A percentile compares a stretch with the other conserved stretches of the same genome.
Evolutionary conservation across 92 coral and sea anemone species (phyloP).

Genomic region (Epizoanthus scotinus): DNA sequence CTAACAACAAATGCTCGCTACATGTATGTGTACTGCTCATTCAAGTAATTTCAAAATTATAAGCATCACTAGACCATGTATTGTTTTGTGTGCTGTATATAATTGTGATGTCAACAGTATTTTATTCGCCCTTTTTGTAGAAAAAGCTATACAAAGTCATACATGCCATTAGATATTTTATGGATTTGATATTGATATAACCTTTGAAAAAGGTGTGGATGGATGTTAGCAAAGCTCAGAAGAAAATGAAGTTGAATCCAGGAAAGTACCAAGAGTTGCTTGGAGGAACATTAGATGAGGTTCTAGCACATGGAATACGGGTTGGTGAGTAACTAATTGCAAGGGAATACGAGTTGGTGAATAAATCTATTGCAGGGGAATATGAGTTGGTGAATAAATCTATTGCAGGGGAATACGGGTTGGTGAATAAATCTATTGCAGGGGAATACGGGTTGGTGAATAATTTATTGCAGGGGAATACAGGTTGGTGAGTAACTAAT

Average conservation of each 20-base stretch:
- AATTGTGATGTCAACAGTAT: too few species aligned
- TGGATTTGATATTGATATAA: too few species aligned
- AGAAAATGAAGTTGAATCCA: constrained; percentile 67
- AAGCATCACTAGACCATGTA: too few species aligned
- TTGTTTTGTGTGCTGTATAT: too few species aligned
- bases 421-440: constrained; percentile 20
- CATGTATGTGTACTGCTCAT: too few species aligned
- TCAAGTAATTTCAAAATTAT: too few species aligned
- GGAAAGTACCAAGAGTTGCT: constrained; percentile 55
- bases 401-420: constrained; percentile 30
- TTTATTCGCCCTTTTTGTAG: not conserved
- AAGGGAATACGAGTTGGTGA: not conserved
- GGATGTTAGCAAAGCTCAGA: constrained; percentile 91
- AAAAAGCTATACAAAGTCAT: too few species aligned
- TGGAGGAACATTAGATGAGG: constrained; percentile 32
- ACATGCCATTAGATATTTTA: too few species aligned
- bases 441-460: constrained; percentile 18
- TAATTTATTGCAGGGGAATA: not conserved
- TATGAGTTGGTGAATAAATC: not conserved
- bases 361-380: too few species aligned
- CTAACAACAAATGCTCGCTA: too few species aligned
- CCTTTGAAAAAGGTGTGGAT: constrained; percentile 93
- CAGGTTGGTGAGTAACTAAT: too few species aligned
- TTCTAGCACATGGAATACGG: constrained; percentile 31
- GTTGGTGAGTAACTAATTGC: constrained; percentile 1